Evolutionary conservation across 2,113 vertebrate genomes (phyloP).

Genomic region (Regulus satrapa): DNA sequence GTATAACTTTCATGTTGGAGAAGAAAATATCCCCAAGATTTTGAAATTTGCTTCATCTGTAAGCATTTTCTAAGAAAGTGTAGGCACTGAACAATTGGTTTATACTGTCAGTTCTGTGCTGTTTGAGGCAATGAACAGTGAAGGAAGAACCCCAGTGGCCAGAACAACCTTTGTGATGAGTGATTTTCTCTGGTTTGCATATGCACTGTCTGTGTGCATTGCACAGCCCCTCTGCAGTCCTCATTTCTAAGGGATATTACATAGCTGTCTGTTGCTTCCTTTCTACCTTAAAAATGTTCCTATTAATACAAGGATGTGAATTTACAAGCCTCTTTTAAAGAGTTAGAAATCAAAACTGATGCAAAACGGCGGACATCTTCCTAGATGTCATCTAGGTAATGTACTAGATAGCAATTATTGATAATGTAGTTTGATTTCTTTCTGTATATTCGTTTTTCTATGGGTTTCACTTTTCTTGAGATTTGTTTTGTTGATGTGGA

Average conservation of each 20-base stretch:
- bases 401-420: neutral
- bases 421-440: neutral
- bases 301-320: neutral
- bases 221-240: neutral
- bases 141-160: neutral
- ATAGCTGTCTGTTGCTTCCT: neutral
- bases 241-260: neutral
- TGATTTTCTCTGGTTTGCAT: neutral
- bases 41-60: neutral
- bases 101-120: neutral
- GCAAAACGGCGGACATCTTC: neutral
- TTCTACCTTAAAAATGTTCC: neutral
- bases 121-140: neutral
- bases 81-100: neutral
- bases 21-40: neutral
- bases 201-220: neutral
- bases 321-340: neutral
- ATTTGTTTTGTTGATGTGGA: neutral
- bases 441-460: neutral
- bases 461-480: neutral
- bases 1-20: neutral
- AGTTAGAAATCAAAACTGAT: neutral
- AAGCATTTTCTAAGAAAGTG: rapidly evolving
- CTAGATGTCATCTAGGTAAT: neutral
- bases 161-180: neutral